phyloP scores from a whole-genome alignment of 1,140 invertebrate genomes.

The Bombus polaris region DNA sequence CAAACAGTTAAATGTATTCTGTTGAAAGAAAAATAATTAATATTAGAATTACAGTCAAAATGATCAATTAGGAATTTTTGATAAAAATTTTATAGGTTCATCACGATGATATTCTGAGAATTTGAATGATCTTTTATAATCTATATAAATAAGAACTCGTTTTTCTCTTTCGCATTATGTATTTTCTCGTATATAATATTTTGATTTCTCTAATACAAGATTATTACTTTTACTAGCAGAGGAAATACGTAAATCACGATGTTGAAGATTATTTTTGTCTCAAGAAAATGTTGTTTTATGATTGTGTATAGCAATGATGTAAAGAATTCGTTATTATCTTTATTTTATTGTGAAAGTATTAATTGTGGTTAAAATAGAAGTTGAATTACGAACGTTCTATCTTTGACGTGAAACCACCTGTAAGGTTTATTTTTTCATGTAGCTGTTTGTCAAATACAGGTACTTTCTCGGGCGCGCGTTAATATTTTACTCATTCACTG shows the following conservation, averaged over 20 bases:
- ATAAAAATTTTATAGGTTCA: too few species aligned
- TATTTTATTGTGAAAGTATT: not conserved
- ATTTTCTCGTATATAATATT: too few species aligned
- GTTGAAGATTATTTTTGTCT: not conserved
- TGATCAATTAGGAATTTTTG: not conserved
- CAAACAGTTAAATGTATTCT: not conserved
- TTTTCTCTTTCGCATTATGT: too few species aligned
- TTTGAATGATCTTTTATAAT: too few species aligned
- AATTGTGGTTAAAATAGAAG: not conserved
- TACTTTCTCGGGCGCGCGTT: not conserved
- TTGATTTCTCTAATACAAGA: too few species aligned
- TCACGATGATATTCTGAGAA: too few species aligned
- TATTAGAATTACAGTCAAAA: not conserved
- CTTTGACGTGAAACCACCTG: not conserved
- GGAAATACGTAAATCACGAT: too few species aligned
- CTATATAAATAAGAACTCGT: too few species aligned
- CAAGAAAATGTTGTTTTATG: not conserved
- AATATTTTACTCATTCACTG: slow-evolving; percentile 11
- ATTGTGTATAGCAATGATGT: not conserved
- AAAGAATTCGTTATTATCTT: not conserved
- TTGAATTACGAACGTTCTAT: not conserved
- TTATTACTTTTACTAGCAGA: too few species aligned
- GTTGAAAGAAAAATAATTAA: not conserved
- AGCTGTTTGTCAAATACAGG: not conserved
- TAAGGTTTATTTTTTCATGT: not conserved